These are phyloP conservation scores for Nephrotoma appendiculata DNA, from an alignment of 2,888 invertebrate species.

Conservation along the genomic window DNA sequence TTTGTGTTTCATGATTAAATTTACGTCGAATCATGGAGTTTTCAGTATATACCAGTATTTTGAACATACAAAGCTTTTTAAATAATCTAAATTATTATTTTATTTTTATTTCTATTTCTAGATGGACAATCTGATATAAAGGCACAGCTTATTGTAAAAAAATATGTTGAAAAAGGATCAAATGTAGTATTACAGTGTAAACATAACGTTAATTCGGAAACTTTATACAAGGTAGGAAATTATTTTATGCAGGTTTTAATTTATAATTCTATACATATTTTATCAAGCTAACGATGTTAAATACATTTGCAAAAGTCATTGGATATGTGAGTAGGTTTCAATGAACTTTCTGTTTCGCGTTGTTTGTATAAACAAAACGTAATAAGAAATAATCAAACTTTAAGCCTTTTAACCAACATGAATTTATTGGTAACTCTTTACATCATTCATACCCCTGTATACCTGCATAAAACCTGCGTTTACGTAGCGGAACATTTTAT, in stretches of 20 bases:
- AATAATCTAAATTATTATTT: background rate
- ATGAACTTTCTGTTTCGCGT: too few species aligned
- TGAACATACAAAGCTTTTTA: background rate
- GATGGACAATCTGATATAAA: constrained; percentile 39
- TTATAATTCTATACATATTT: background rate
- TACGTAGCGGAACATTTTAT: too few species aligned
- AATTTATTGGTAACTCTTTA: too few species aligned
- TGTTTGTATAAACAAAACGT: too few species aligned
- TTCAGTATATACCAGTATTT: background rate
- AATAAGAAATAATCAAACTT: too few species aligned
- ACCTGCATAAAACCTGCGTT: too few species aligned
- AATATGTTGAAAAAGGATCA: constrained; percentile 57
- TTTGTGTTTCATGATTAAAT: background rate
- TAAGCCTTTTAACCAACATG: too few species aligned
- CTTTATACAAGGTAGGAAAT: constrained; percentile 59
- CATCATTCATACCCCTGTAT: too few species aligned
- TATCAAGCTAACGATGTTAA: background rate
- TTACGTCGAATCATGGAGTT: background rate
- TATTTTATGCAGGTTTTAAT: background rate
- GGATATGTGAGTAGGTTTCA: too few species aligned
- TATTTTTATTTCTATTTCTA: constrained; percentile 16
- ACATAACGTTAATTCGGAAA: constrained; percentile 57
- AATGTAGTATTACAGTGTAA: constrained; percentile 57
- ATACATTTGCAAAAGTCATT: background rate
- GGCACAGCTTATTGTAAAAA: constrained; percentile 50